Percentiles rank a stretch among this genome's conserved stretches.
Evolutionary conservation across 1,140 invertebrate species (phyloP).

Genomic region (Contarinia nasturtii): DNA sequence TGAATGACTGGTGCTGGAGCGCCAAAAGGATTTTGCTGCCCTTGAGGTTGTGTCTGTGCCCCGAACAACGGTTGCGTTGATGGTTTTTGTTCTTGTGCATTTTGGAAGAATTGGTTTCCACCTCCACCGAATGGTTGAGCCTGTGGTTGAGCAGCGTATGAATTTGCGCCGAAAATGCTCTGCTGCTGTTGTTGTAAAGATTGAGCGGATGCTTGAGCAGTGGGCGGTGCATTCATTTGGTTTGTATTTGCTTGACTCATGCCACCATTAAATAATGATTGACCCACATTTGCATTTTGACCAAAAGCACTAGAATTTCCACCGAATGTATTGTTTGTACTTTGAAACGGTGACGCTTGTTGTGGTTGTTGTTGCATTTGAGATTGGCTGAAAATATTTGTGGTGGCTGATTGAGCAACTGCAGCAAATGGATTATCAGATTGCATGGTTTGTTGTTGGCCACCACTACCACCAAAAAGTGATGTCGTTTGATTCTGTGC

Average conservation of each 20-base stretch:
- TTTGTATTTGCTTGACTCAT: background rate
- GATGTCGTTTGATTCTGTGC: background rate
- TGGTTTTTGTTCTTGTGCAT: constrained; percentile 2
- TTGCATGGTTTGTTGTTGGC: background rate
- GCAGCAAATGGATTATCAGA: too few relatives aligned
- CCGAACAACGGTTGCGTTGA: background rate
- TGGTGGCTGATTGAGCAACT: too few relatives aligned
- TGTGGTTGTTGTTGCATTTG: background rate
- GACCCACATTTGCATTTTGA: constrained; percentile 1
- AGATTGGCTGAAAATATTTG: background rate
- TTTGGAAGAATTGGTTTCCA: constrained; percentile 7
- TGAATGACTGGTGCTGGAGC: background rate
- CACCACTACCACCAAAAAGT: constrained; percentile 5
- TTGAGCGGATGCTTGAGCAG: background rate
- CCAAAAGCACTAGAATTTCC: background rate
- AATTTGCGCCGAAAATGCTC: background rate
- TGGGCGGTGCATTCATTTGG: background rate
- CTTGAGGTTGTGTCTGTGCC: background rate
- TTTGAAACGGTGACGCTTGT: constrained; percentile 7
- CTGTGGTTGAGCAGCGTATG: constrained; percentile 1
- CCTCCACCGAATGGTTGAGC: constrained; percentile 3
- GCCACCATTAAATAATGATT: too few relatives aligned
- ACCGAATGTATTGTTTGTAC: background rate
- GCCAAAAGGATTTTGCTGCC: constrained; percentile 1
- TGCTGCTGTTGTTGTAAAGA: constrained; percentile 6